Percentiles rank a stretch among this genome's conserved stretches.
These are phyloP conservation scores for Cyclophora punctaria DNA, from an alignment of 2,888 invertebrate species.

Conservation along the genomic window DNA sequence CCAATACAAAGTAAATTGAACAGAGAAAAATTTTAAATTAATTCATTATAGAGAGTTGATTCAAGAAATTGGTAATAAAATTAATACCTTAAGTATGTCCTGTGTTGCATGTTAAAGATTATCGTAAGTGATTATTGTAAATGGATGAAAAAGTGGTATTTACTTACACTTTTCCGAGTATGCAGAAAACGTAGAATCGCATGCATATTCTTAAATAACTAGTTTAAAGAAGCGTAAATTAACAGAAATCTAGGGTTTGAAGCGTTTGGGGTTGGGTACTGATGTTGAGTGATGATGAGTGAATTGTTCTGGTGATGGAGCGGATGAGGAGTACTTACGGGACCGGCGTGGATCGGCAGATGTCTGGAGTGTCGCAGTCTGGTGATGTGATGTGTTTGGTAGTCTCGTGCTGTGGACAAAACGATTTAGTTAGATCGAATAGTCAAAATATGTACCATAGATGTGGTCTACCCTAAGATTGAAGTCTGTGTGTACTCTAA, in stretches of 20 bases:
- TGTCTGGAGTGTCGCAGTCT: conserved; percentile 64
- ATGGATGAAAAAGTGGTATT: not conserved
- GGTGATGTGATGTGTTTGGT: conserved; percentile 58
- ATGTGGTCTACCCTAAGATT: no score
- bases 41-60: not conserved
- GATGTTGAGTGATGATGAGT: conserved; percentile 25
- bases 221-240: conserved; percentile 54
- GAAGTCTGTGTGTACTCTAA: no score
- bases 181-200: conserved; percentile 13
- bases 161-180: not conserved
- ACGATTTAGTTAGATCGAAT: not conserved
- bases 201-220: conserved; percentile 25
- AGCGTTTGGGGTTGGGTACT: conserved; percentile 46
- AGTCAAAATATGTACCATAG: no score
- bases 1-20: no score
- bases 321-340: conserved; percentile 48
- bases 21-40: no score
- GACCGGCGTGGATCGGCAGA: conserved; percentile 45
- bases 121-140: not conserved
- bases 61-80: not conserved
- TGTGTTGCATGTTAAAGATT: conserved; percentile 19
- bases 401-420: conserved; percentile 52
- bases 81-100: conserved; percentile 20
- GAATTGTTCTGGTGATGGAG: conserved; percentile 10
- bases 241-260: conserved; percentile 55